Evolutionary conservation across 2,113 vertebrate species (phyloP).

Genomic region (Campylorhamphus procurvoides): DNA sequence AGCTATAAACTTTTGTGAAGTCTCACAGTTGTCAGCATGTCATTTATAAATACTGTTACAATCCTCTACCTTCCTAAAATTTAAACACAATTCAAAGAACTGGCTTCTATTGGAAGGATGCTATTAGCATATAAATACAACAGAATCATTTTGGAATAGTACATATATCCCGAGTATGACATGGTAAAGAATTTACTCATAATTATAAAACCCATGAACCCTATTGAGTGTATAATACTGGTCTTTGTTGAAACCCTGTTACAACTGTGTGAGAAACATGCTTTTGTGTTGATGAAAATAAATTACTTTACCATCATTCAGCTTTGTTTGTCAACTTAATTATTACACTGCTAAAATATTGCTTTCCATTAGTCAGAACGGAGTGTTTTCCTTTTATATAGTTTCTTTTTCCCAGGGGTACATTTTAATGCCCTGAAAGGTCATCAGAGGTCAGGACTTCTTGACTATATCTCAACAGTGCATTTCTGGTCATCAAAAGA

Average conservation of each 20-base stretch:
- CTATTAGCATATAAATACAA: slow-evolving; percentile 80
- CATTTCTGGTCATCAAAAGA: slow-evolving; percentile 76
- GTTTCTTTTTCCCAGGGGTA: slow-evolving; percentile 56
- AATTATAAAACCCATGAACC: slow-evolving; percentile 72
- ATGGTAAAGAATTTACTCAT: slow-evolving; percentile 72
- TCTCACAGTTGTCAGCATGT: slow-evolving; percentile 75
- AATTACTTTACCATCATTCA: slow-evolving; percentile 63
- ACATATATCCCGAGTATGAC: slow-evolving; percentile 62
- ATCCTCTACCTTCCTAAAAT: slow-evolving; percentile 72
- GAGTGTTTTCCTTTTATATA: slow-evolving; percentile 42
- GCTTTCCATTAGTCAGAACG: slow-evolving; percentile 51
- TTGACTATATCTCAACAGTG: slow-evolving; percentile 72
- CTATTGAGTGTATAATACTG: slow-evolving; percentile 45
- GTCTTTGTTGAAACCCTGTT: slow-evolving; percentile 56
- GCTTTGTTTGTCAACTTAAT: slow-evolving; percentile 63
- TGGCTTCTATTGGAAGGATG: slow-evolving; percentile 62
- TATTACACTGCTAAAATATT: slow-evolving; percentile 56
- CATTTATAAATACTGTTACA: slow-evolving; percentile 72
- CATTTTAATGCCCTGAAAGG: slow-evolving; percentile 72
- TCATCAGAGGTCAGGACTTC: slow-evolving; percentile 73
- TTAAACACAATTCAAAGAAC: slow-evolving; percentile 76
- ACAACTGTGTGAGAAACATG: slow-evolving; percentile 57
- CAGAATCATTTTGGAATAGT: slow-evolving; percentile 71
- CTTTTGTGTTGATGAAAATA: slow-evolving; percentile 68
- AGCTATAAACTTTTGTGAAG: slow-evolving; percentile 75